phyloP scores from a whole-genome alignment of 2,113 vertebrate species.

The Tachysurus fulvidraco region DNA sequence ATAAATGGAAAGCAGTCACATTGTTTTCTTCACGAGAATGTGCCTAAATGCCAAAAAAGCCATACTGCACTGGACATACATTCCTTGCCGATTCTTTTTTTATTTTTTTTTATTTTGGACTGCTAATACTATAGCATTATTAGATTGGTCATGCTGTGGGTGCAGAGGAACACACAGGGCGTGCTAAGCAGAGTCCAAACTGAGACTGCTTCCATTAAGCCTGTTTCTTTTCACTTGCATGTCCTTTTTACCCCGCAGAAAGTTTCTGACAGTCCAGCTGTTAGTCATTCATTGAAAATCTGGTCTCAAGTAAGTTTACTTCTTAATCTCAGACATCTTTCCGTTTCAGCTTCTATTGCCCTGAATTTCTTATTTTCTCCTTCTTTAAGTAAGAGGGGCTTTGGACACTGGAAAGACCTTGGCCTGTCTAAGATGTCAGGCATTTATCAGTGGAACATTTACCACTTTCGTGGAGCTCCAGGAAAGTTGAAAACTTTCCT shows the following conservation, averaged over 20 bases:
- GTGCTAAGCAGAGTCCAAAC: conserved; percentile 15
- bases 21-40: not conserved
- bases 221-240: conserved; percentile 26
- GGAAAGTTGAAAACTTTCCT: not conserved
- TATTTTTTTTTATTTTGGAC: not conserved
- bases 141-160: conserved; percentile 28
- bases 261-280: conserved; percentile 13
- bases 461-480: conserved; percentile 14
- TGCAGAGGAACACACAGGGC: conserved; percentile 20
- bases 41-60: not conserved
- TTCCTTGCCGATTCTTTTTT: not conserved
- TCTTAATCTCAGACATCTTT: conserved; percentile 20
- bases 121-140: conserved; percentile 15
- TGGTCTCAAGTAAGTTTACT: conserved; percentile 24
- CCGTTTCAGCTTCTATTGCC: not conserved
- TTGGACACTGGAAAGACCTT: not conserved
- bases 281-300: conserved; percentile 30
- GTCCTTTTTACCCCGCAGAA: conserved; percentile 21
- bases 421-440: conserved; percentile 7
- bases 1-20: conserved; percentile 20
- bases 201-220: conserved; percentile 16
- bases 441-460: conserved; percentile 8
- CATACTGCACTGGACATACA: not conserved
- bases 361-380: not conserved
- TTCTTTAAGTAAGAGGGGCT: not conserved